phyloP scores from a whole-genome alignment of 2,797 vertebrate genomes.

The Phalanger gymnotis region DNA sequence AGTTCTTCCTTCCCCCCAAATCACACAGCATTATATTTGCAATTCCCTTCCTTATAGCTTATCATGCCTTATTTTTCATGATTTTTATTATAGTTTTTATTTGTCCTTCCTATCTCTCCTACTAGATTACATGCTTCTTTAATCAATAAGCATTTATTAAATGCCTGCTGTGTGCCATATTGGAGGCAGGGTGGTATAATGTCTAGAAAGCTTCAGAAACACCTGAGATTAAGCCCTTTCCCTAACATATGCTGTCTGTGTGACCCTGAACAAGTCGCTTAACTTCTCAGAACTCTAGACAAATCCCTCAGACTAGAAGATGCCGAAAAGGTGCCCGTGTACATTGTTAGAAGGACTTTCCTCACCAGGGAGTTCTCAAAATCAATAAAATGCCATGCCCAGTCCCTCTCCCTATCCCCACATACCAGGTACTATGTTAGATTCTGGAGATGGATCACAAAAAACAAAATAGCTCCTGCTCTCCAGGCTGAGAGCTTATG shows the following conservation, averaged over 20 bases:
- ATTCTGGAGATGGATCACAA: neutral
- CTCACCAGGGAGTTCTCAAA: neutral
- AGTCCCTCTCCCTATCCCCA: neutral
- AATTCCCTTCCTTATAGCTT: too few species aligned
- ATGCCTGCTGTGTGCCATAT: too few species aligned
- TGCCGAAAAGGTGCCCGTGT: neutral
- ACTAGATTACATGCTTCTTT: too few species aligned
- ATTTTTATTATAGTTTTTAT: too few species aligned
- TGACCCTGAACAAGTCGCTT: neutral
- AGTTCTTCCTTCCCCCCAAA: too few species aligned
- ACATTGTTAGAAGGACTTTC: neutral
- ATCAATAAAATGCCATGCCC: neutral
- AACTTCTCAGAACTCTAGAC: neutral
- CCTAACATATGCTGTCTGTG: neutral
- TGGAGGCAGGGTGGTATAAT: too few species aligned
- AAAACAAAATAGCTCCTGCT: neutral
- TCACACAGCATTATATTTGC: too few species aligned
- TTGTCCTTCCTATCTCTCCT: too few species aligned
- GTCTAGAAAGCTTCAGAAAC: too few species aligned
- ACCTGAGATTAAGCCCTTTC: neutral
- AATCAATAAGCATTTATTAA: too few species aligned
- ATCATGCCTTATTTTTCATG: too few species aligned
- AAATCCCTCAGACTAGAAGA: neutral
- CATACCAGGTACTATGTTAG: neutral
- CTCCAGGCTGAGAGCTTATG: neutral